Evolutionary conservation across 2,797 vertebrate genomes (phyloP).

Genomic region (Momotus momota): DNA sequence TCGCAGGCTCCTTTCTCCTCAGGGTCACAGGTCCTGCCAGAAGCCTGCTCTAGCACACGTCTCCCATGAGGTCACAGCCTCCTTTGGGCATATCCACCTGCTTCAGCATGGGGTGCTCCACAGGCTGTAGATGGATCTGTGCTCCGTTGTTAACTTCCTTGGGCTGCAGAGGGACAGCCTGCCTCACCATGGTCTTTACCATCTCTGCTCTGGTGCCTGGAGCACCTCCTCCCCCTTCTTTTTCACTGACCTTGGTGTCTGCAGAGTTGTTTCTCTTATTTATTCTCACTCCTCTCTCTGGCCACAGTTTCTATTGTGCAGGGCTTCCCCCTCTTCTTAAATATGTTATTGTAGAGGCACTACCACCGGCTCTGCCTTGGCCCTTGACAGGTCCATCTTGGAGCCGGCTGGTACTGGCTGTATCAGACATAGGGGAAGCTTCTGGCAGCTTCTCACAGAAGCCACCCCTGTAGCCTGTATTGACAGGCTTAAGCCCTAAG

Average conservation of each 20-base stretch:
- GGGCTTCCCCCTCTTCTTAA: neutral
- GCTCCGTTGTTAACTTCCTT: neutral
- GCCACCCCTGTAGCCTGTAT: neutral
- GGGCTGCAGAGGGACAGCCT: neutral
- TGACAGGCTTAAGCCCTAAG: neutral
- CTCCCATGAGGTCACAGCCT: neutral
- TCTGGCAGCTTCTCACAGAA: neutral
- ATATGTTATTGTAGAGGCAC: neutral
- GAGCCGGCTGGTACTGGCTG: neutral
- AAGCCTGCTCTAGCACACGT: neutral
- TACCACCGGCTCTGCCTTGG: neutral
- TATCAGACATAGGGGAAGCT: fast-evolving
- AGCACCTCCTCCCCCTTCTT: neutral
- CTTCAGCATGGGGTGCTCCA: neutral
- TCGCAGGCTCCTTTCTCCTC: neutral
- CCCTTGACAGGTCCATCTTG: fast-evolving
- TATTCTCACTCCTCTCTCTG: neutral
- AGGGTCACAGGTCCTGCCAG: neutral
- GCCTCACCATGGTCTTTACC: neutral
- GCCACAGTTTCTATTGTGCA: neutral
- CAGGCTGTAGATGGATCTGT: neutral
- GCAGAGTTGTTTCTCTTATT: neutral
- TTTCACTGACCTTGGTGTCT: neutral
- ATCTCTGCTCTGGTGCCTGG: neutral
- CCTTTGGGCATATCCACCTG: neutral